These are phyloP conservation scores for Lochmaea crataegi DNA, from an alignment of 2,888 invertebrate species.

Conservation along the genomic window DNA sequence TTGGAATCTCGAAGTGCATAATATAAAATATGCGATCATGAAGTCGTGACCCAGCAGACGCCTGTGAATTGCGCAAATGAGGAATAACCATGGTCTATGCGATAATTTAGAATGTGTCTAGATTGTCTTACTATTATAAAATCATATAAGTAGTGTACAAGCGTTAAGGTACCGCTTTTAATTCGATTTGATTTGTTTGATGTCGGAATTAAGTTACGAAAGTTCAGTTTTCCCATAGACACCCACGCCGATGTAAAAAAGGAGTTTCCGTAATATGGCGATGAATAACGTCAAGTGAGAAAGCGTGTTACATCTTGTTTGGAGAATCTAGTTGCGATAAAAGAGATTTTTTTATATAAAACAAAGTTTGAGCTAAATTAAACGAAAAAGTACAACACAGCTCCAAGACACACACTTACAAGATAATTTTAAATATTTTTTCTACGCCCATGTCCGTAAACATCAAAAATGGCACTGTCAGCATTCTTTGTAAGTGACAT, in stretches of 20 bases:
- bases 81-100: slow-evolving; percentile 34
- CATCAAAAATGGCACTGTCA: too few species aligned
- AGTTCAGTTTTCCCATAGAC: slow-evolving; percentile 13
- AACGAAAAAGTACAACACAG: too few species aligned
- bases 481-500: too few species aligned
- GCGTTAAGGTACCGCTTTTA: slow-evolving; percentile 24
- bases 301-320: not conserved
- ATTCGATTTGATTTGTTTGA: slow-evolving; percentile 28
- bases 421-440: too few species aligned
- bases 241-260: not conserved
- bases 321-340: not conserved
- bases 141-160: slow-evolving; percentile 27
- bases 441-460: too few species aligned
- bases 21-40: slow-evolving; percentile 56
- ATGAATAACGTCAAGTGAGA: not conserved
- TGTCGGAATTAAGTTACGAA: slow-evolving; percentile 18
- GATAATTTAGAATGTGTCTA: slow-evolving; percentile 35
- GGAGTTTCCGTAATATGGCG: not conserved
- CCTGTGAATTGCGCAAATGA: slow-evolving; percentile 54
- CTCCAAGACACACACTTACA: too few species aligned
- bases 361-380: too few species aligned
- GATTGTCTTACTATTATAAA: slow-evolving; percentile 33
- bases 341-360: not conserved
- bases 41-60: slow-evolving; percentile 57
- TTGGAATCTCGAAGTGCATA: slow-evolving; percentile 27